Evolutionary conservation across 2,113 vertebrate genomes (phyloP).

Genomic region (Ramphastos sulfuratus): DNA sequence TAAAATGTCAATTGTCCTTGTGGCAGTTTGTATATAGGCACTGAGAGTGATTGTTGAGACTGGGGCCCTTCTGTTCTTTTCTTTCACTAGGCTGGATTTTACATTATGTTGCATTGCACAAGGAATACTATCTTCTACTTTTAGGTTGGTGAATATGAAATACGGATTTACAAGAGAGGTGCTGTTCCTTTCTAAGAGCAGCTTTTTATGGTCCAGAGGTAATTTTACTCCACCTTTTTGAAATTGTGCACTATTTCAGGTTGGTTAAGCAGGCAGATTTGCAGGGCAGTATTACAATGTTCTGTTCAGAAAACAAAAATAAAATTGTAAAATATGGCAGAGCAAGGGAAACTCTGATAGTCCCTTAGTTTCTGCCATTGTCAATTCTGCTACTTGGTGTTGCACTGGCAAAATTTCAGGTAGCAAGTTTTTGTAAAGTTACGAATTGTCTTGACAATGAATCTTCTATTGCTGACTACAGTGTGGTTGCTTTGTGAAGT

Average conservation of each 20-base stretch:
- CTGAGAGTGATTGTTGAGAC: background rate
- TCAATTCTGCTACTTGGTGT: background rate
- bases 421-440: background rate
- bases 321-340: background rate
- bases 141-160: background rate
- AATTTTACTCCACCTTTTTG: background rate
- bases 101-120: background rate
- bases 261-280: background rate
- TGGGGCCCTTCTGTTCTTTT: background rate
- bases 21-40: background rate
- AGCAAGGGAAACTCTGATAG: background rate
- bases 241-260: background rate
- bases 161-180: background rate
- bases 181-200: background rate
- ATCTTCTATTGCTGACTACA: background rate
- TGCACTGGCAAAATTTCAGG: background rate
- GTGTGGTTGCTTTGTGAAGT: background rate
- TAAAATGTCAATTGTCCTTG: background rate
- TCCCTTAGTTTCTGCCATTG: background rate
- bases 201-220: background rate
- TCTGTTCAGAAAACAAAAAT: background rate
- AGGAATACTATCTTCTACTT: background rate
- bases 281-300: background rate
- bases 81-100: background rate
- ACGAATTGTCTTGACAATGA: background rate